Conservation (phyloP, 2,797 vertebrate genomes). For the Scolopax bukidnonensis region DNA sequence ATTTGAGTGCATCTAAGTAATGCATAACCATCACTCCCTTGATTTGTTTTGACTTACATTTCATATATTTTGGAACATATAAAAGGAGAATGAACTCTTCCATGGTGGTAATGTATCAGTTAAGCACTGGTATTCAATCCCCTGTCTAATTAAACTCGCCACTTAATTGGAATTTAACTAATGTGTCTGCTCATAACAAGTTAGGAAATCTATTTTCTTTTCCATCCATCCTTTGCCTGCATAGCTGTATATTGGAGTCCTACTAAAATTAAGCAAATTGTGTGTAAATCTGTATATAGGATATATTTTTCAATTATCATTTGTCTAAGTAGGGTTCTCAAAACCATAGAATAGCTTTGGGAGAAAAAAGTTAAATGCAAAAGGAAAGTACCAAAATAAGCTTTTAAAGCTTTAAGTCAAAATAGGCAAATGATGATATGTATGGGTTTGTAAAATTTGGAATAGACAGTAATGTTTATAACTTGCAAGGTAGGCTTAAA, state of each 20-base stretch:
- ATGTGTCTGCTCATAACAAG: neutral
- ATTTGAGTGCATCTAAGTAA: neutral
- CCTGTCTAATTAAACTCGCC: neutral
- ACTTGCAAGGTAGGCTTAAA: neutral
- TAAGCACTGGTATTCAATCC: neutral
- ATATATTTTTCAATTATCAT: neutral
- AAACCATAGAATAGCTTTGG: neutral
- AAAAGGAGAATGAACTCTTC: neutral
- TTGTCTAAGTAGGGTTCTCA: neutral
- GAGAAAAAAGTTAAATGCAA: neutral
- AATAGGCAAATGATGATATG: neutral
- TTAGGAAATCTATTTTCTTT: neutral
- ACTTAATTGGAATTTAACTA: neutral
- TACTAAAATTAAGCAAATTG: neutral
- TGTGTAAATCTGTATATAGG: neutral
- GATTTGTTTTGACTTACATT: neutral
- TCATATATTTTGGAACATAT: neutral
- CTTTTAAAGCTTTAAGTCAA: neutral
- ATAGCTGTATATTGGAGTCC: neutral
- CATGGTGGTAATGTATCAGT: neutral
- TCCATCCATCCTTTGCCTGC: neutral
- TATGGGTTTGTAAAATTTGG: neutral
- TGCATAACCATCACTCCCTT: fast-evolving
- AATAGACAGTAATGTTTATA: neutral
- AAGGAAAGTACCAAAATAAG: neutral